Evolutionary conservation across 2,113 vertebrate species (phyloP), one percentile per base, ranked within the genome.

Genomic region (Micromys minutus): DNA sequence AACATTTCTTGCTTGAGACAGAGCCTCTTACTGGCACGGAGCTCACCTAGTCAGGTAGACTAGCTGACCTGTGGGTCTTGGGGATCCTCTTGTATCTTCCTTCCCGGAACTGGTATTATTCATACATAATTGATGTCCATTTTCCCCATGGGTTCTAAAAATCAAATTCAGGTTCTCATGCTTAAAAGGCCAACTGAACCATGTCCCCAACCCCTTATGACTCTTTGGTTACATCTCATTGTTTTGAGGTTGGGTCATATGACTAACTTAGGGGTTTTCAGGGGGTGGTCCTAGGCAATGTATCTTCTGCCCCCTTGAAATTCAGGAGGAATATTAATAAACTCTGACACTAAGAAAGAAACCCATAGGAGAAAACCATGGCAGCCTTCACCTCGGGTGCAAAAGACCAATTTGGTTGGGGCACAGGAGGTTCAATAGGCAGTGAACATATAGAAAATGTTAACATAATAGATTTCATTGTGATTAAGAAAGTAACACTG

Each of bases 281-380:
- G 36, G 29, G 11, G 8, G 42, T 3, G 61, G 34, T 19, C 29
- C 42, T 50, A 26, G 75, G n/a, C 79, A 94, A 79, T 85, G 24
- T 13, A 75, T 34, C 29, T 67, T 31, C 2, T 75, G 15, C 9
- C 0, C 34, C 17, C n/a, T 34, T 39, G 36, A 72, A n/a, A 72
- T 55, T 52, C 31, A 50, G 55, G 90, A 34, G 22, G 59, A 77
- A 96, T 77, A 93, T 39, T 80, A 13, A 76, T 61, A 87, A 52
- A 19, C 29, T 65, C 52, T 55, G n/a, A 31, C 89, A 80, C 77
- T 39, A 95, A 83, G 39, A 91, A 87, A 81, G 50, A 91, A n/a
- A 93, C 63, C 13, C 19, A 1, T 34, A 36, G 12, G 36, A 77
- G 34, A 36, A 76, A 89, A 69, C 9, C 19, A 17, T 67, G 39